These are phyloP conservation scores for Dromococcyx pavoninus DNA, from an alignment of 2,797 vertebrate species.

Conservation along the genomic window DNA sequence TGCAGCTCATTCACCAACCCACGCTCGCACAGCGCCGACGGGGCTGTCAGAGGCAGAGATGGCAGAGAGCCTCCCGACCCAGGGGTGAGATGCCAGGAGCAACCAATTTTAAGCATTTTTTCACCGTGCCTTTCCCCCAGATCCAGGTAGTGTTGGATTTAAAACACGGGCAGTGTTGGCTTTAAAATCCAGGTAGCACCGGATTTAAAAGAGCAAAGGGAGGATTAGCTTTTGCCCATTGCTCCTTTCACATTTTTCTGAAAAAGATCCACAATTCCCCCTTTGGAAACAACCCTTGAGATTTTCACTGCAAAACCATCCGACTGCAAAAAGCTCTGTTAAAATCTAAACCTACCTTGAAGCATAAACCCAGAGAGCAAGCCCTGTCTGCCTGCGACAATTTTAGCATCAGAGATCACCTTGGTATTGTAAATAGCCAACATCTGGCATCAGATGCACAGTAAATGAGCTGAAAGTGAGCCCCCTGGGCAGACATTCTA, in stretches of 20 bases:
- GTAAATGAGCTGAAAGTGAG: conserved; percentile 34
- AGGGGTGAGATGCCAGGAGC: not conserved
- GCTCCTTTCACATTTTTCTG: not conserved
- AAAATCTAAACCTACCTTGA: not conserved
- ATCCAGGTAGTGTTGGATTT: not conserved
- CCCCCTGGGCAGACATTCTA: conserved; percentile 23
- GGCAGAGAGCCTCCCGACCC: not conserved
- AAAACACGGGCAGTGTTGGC: not conserved
- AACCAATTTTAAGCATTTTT: not conserved
- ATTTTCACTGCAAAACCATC: not conserved
- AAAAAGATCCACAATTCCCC: not conserved
- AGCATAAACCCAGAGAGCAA: not conserved
- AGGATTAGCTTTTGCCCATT: not conserved
- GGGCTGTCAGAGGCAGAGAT: not conserved
- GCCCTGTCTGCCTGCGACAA: not conserved
- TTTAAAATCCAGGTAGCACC: not conserved
- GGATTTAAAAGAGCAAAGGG: not conserved
- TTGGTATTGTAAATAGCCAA: conserved; percentile 46
- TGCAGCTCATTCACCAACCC: not conserved
- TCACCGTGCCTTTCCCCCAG: too few species aligned
- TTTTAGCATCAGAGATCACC: conserved; percentile 42
- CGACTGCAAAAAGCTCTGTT: not conserved
- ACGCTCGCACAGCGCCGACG: accelerated
- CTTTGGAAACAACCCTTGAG: not conserved
- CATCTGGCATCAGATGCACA: conserved; percentile 32